Evolutionary conservation across 2,797 vertebrate genomes (phyloP), one percentile per base, ranked within the genome.

Genomic region (Halcyon chelicuti): DNA sequence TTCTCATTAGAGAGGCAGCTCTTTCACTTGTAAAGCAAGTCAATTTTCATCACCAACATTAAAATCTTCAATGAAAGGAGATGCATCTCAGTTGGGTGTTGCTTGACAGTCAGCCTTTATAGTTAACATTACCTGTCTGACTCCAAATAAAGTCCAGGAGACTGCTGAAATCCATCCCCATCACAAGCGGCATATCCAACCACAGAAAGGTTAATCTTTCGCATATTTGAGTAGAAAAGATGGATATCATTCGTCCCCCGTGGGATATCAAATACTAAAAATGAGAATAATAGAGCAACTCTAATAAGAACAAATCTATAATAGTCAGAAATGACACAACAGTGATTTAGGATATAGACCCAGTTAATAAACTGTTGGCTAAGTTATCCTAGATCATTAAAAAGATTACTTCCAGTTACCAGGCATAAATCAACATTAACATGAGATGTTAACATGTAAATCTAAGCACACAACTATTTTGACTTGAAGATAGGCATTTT

Each of bases 171-270:
- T 65, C 86, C 94, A 84, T 98, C 97, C n/a, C 35, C 52, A 71
- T 93, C 77, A 61, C 28, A 73, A 88, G 46, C 4, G 2, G 83
- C 90, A 87, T 97, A 96, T 71, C 99, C 99, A 55, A 99, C 80
- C 79, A 99, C 96, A 17, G 98, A 99, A 86, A 99, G 97, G 40
- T 98, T 96, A 83, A 99, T 95, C 91, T 98, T 99, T 61, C 92
- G 98, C 98, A 99, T 98, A 90, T 98, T 99, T 92, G 98, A 98
- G 88, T 98, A 99, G 98, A 99, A 99, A 77, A 99, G 98, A 66
- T 98, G 98, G 72, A 99, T 97, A 92, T 99, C 99, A 80, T 98
- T 99, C 65, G 98, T 98, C 58, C 98, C 97, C 57, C 98, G 98
- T 29, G 99, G 99, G 71, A 99, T 97, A 96, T 99, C 99, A 86